Evolutionary conservation across 2,797 vertebrate species (phyloP).

Genomic region (Sebastes diploproa): DNA sequence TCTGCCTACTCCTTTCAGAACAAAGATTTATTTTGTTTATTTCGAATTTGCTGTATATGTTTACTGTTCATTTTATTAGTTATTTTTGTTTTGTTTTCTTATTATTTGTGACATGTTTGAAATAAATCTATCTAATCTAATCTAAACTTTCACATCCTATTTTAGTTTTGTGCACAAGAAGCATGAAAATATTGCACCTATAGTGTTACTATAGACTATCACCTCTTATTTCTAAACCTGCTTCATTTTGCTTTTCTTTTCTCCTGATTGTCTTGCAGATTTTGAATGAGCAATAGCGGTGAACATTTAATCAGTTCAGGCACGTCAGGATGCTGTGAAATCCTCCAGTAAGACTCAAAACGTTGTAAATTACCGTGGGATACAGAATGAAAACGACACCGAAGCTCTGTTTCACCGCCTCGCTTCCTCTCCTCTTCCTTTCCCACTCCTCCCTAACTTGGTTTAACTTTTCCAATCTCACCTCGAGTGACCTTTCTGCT

Average conservation of each 20-base stretch:
- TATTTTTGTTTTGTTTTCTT: not conserved
- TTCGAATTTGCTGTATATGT: too few relatives aligned
- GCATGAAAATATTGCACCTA: not conserved
- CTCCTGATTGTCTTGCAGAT: not conserved
- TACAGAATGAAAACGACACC: conserved; percentile 32
- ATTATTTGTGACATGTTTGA: not conserved
- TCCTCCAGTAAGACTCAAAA: conserved; percentile 1
- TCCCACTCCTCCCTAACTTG: conserved; percentile 22
- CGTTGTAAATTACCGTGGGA: conserved; percentile 12
- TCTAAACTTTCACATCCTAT: conserved; percentile 19
- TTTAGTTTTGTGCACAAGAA: conserved; percentile 7
- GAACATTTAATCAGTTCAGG: not conserved
- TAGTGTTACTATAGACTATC: not conserved
- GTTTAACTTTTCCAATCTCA: conserved; percentile 26
- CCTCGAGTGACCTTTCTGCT: conserved; percentile 45
- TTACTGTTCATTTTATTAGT: too few relatives aligned
- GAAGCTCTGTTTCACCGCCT: conserved; percentile 14
- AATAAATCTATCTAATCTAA: not conserved
- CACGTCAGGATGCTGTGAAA: not conserved
- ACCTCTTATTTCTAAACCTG: not conserved
- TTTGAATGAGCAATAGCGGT: not conserved
- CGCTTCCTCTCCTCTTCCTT: conserved; percentile 22
- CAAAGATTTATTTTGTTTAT: too few relatives aligned
- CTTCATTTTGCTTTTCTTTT: not conserved
- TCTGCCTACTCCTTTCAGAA: too few relatives aligned